These are phyloP conservation scores for Hypotaenidia okinawae DNA, from an alignment of 2,797 vertebrate genomes.

Conservation along the genomic window DNA sequence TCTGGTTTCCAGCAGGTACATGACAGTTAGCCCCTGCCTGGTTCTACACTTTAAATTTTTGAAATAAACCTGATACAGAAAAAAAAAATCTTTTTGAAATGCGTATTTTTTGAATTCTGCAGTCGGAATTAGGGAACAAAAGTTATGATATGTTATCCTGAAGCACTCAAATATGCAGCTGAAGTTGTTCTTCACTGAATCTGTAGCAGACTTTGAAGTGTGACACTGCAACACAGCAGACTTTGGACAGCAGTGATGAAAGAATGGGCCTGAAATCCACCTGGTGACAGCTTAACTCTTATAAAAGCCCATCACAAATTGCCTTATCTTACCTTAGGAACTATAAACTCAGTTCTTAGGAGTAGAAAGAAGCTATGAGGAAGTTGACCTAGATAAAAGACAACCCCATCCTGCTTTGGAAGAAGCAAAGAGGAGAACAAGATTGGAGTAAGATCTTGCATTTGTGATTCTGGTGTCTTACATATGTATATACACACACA, in stretches of 20 bases:
- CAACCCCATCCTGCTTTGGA: not conserved
- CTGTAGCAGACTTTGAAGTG: constrained; percentile 11
- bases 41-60: not conserved
- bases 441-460: not conserved
- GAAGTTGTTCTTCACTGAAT: not conserved
- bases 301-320: not conserved
- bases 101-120: not conserved
- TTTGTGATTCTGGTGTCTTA: not conserved
- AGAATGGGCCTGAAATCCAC: constrained; percentile 33
- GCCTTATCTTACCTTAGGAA: not conserved
- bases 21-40: not conserved
- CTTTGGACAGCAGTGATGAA: constrained; percentile 31
- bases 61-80: not conserved
- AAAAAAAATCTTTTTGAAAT: not conserved
- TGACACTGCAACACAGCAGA: constrained; percentile 35
- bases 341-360: not conserved
- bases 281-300: not conserved
- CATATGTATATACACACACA: not conserved
- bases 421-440: not conserved
- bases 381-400: not conserved
- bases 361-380: not conserved
- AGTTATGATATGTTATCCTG: not conserved
- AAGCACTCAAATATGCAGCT: not conserved
- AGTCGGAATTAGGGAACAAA: not conserved
- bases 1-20: not conserved